phyloP scores from a whole-genome alignment of 2,888 invertebrate species.

The Rotaria socialis region DNA sequence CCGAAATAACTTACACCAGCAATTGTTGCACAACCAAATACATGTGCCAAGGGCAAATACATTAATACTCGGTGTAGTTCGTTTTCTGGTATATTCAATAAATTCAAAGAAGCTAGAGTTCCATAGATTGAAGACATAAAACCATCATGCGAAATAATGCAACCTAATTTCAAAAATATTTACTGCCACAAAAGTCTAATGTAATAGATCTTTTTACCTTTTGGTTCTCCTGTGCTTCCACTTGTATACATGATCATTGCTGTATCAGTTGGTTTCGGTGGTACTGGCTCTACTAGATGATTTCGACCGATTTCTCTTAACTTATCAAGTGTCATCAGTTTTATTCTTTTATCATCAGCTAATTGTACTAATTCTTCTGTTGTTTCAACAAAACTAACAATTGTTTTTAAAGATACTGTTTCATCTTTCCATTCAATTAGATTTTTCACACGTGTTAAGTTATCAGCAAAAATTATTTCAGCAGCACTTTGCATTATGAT shows the following conservation, averaged over 20 bases:
- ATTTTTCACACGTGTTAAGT: slow-evolving; percentile 79
- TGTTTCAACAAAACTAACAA: slow-evolving; percentile 75
- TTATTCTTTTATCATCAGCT: slow-evolving; percentile 75
- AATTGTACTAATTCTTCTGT: slow-evolving; percentile 74
- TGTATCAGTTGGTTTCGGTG: not conserved
- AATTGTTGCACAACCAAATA: slow-evolving; percentile 73
- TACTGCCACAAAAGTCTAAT: not conserved
- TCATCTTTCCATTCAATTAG: slow-evolving; percentile 71
- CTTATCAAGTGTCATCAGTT: slow-evolving; percentile 75
- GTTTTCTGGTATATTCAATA: not conserved
- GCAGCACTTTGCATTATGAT: slow-evolving; percentile 66
- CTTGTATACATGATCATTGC: slow-evolving; percentile 70
- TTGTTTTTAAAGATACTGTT: slow-evolving; percentile 72
- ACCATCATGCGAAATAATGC: not conserved
- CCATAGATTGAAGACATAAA: slow-evolving; percentile 49
- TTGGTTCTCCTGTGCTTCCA: slow-evolving; percentile 75
- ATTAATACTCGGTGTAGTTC: slow-evolving; percentile 65
- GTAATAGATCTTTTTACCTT: slow-evolving; percentile 67
- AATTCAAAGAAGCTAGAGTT: not conserved
- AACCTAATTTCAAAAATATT: not conserved
- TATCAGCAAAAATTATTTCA: slow-evolving; percentile 77
- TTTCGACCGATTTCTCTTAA: slow-evolving; percentile 62
- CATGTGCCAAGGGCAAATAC: slow-evolving; percentile 91
- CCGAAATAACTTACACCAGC: slow-evolving; percentile 46
- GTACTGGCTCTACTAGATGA: slow-evolving; percentile 49